Conservation (phyloP, 35 echinoderm and acorn worm species). For the Chiridota heheva region DNA sequence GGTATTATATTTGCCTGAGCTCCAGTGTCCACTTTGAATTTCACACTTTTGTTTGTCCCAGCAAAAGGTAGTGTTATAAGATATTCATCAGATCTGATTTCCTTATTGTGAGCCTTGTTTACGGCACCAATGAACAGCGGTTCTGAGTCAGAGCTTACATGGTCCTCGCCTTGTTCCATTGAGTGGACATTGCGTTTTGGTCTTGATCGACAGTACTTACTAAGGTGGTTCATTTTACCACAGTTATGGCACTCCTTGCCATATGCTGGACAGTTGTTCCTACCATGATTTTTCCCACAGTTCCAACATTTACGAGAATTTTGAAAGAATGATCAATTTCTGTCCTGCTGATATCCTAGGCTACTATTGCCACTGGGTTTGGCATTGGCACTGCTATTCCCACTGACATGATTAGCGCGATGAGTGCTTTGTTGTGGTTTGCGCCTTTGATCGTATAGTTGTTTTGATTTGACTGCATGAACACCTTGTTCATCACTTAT, state of each 20-base stretch:
- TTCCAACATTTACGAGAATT: conserved; percentile 5
- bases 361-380: no score
- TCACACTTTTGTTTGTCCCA: background rate
- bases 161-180: background rate
- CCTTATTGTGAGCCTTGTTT: background rate
- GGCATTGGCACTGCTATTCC: background rate
- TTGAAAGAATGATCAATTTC: no score
- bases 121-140: conserved; percentile 7
- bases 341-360: no score
- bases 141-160: background rate
- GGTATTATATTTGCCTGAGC: conserved; percentile 20
- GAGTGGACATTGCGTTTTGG: background rate
- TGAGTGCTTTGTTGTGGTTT: background rate
- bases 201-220: background rate
- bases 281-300: background rate
- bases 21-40: conserved; percentile 11
- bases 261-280: conserved; percentile 11
- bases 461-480: background rate
- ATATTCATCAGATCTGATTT: background rate
- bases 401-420: background rate
- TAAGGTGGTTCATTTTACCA: conserved; percentile 39
- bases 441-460: background rate
- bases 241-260: conserved; percentile 37
- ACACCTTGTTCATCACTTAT: background rate
- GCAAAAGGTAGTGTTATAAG: background rate